Conservation (phyloP, 1,140 invertebrate species). For the Diprion similis region DNA sequence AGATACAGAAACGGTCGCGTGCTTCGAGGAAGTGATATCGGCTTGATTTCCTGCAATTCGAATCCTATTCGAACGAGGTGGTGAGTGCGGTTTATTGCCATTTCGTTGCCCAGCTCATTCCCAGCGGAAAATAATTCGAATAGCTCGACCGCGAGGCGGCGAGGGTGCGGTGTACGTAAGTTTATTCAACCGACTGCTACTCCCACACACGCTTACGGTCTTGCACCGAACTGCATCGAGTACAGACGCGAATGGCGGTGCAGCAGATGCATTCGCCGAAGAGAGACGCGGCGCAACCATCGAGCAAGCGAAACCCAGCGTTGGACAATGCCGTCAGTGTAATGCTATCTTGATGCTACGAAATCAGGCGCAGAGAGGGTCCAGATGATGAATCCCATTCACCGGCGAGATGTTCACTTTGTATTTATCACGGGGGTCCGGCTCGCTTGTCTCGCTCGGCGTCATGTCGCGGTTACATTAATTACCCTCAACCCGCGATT, state of each 20-base stretch:
- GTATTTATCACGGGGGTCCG: conserved; percentile 4
- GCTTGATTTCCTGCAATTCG: too few relatives aligned
- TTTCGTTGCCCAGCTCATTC: not conserved
- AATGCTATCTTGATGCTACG: not conserved
- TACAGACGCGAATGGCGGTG: not conserved
- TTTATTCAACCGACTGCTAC: too few relatives aligned
- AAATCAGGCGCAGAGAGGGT: not conserved
- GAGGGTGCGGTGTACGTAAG: too few relatives aligned
- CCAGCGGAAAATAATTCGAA: not conserved
- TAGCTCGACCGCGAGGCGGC: not conserved
- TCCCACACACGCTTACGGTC: too few relatives aligned
- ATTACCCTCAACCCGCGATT: not conserved
- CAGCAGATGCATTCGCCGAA: not conserved
- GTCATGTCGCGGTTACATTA: too few relatives aligned
- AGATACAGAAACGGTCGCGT: too few relatives aligned
- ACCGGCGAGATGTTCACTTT: conserved; percentile 1
- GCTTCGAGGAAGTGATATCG: too few relatives aligned
- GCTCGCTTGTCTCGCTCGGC: not conserved
- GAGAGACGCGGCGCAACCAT: not conserved
- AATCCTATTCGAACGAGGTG: too few relatives aligned
- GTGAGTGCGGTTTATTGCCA: too few relatives aligned
- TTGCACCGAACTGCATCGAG: not conserved
- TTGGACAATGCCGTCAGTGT: not conserved
- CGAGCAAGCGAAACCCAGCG: not conserved
- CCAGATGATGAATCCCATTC: conserved; percentile 1